Conservation (phyloP, 2,888 invertebrate species). For the Halictus ligatus region DNA sequence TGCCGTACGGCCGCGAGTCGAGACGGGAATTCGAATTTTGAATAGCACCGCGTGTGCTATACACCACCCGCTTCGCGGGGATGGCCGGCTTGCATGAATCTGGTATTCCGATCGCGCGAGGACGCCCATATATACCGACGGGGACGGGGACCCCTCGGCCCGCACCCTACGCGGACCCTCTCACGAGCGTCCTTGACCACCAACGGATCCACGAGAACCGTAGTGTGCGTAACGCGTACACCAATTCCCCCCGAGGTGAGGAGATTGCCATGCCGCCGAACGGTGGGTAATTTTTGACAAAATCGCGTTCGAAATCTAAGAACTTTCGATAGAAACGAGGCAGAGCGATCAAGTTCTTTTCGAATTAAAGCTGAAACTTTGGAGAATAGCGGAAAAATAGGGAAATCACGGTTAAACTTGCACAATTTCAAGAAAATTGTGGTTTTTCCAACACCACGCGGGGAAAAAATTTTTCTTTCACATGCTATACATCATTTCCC, state of each 20-base stretch:
- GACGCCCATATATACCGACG: slow-evolving; percentile 82
- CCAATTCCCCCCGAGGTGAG: slow-evolving; percentile 26
- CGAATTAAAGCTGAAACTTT: too few relatives aligned
- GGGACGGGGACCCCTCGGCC: slow-evolving; percentile 73
- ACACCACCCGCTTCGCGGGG: slow-evolving; percentile 75
- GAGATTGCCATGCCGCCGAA: neutral
- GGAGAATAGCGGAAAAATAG: too few relatives aligned
- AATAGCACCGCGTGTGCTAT: slow-evolving; percentile 43
- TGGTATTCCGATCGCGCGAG: slow-evolving; percentile 83
- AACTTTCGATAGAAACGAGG: too few relatives aligned
- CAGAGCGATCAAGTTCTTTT: too few relatives aligned
- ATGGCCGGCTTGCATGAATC: slow-evolving; percentile 78
- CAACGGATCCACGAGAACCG: slow-evolving; percentile 37
- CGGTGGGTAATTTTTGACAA: too few relatives aligned
- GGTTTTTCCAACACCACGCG: too few relatives aligned
- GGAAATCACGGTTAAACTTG: too few relatives aligned
- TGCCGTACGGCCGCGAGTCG: slow-evolving; percentile 20
- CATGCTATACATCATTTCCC: too few relatives aligned
- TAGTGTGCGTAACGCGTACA: slow-evolving; percentile 31
- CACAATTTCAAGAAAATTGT: too few relatives aligned
- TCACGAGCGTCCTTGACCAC: slow-evolving; percentile 70
- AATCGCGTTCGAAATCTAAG: too few relatives aligned
- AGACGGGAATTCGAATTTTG: slow-evolving; percentile 63
- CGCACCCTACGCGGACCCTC: slow-evolving; percentile 67
- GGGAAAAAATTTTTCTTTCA: too few relatives aligned